phyloP scores from a whole-genome alignment of 92 coral and sea anemone species.

The Anthopleura xanthogrammica region DNA sequence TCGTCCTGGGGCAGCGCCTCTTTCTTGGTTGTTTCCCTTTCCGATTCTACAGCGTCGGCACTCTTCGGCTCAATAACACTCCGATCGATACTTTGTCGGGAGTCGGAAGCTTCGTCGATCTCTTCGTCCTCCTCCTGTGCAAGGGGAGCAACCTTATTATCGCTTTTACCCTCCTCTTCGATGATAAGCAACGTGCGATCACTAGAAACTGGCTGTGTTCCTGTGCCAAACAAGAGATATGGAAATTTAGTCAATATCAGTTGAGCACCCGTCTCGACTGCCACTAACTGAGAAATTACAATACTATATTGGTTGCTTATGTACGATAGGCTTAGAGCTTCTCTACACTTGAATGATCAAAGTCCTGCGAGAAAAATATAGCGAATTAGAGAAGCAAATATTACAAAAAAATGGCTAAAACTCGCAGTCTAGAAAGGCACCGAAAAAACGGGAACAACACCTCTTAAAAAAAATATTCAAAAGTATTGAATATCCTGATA shows the following conservation, averaged over 20 bases:
- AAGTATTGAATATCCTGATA: no score
- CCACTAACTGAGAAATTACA: background rate
- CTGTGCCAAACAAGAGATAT: background rate
- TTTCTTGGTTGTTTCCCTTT: background rate
- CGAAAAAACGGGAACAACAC: no score
- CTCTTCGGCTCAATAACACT: background rate
- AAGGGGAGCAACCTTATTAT: conserved; percentile 10
- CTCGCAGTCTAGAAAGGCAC: no score
- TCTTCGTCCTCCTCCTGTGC: conserved; percentile 26
- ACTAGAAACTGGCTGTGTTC: background rate
- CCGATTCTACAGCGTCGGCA: conserved; percentile 1
- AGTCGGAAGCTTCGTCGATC: background rate
- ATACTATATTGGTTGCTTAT: background rate
- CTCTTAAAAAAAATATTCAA: no score
- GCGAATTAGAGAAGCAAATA: no score
- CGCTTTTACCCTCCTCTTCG: conserved; percentile 21
- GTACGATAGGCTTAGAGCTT: background rate
- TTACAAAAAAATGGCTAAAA: background rate
- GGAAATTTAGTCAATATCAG: background rate
- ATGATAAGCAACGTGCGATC: conserved; percentile 16
- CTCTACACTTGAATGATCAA: background rate
- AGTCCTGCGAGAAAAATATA: background rate
- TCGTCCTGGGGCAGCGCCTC: conserved; percentile 9
- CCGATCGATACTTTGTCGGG: conserved; percentile 26
- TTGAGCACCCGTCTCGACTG: background rate